Evolutionary conservation across 2,888 invertebrate species (phyloP).

Genomic region (Electrophaes corylata): DNA sequence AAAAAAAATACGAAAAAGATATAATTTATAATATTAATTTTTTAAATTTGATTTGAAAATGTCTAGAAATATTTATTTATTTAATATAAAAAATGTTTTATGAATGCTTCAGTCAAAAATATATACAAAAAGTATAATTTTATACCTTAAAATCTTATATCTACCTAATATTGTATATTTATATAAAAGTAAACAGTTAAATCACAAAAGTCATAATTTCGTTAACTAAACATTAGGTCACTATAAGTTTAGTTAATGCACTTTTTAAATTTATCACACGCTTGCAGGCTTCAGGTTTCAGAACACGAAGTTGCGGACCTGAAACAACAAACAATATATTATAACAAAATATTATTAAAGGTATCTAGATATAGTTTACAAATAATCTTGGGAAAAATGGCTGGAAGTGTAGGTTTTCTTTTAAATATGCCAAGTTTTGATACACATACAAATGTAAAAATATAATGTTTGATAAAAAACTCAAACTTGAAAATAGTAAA

Average conservation of each 20-base stretch:
- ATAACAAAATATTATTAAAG: background rate
- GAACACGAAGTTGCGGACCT: conserved; percentile 51
- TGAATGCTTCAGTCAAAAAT: conserved; percentile 16
- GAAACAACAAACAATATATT: conserved; percentile 58
- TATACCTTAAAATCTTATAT: conserved; percentile 24
- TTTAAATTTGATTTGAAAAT: too few species aligned
- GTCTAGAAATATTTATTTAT: background rate
- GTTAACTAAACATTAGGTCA: conserved; percentile 67
- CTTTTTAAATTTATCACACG: conserved; percentile 66
- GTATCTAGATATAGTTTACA: too few species aligned
- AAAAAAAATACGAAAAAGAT: background rate
- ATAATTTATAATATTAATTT: too few species aligned
- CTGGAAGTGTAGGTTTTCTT: too few species aligned
- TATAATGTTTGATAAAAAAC: too few species aligned
- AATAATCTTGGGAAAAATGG: too few species aligned
- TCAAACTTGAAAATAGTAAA: too few species aligned
- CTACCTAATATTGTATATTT: conserved; percentile 35
- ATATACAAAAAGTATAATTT: conserved; percentile 11
- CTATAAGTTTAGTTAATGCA: conserved; percentile 62
- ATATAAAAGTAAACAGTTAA: conserved; percentile 64
- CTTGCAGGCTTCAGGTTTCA: conserved; percentile 44
- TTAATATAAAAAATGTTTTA: background rate
- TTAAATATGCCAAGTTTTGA: too few species aligned
- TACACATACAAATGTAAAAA: too few species aligned
- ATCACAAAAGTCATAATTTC: conserved; percentile 76